Percentiles rank a stretch among this genome's conserved stretches.
These are phyloP conservation scores for Trilocha varians DNA, from an alignment of 2,888 invertebrate genomes.

Conservation along the genomic window DNA sequence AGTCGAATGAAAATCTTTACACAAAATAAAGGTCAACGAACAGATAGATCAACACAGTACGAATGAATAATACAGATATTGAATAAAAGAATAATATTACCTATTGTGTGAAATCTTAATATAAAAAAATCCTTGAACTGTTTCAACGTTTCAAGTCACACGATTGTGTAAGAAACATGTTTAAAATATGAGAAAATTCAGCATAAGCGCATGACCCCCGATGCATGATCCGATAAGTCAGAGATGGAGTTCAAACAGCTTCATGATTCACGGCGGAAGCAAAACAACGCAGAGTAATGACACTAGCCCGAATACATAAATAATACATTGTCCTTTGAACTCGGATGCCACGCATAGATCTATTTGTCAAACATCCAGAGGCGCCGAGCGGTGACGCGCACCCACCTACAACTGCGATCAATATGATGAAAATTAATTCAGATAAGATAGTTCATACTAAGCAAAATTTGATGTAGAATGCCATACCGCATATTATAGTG, in stretches of 20 bases:
- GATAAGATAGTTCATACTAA: too few species aligned
- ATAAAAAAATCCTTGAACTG: background rate
- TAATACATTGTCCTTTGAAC: background rate
- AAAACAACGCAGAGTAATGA: background rate
- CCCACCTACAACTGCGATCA: too few species aligned
- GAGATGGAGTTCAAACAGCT: background rate
- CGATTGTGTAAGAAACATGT: background rate
- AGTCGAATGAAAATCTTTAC: background rate
- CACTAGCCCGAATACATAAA: background rate
- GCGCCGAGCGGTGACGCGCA: too few species aligned
- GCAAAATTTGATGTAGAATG: too few species aligned
- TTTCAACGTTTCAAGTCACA: background rate
- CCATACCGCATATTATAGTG: too few species aligned
- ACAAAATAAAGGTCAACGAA: background rate
- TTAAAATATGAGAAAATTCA: background rate
- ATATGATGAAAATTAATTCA: too few species aligned
- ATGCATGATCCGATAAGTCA: background rate
- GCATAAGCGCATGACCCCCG: background rate
- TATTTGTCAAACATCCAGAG: too few species aligned
- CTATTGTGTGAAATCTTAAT: too few species aligned
- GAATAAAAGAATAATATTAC: background rate
- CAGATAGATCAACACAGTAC: background rate
- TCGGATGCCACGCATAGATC: too few species aligned
- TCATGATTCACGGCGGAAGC: background rate
- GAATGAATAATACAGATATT: background rate